Percentiles rank a stretch among this genome's conserved stretches.
Conservation (phyloP, 2,113 vertebrate species). For the Pachyramphus minor region DNA sequence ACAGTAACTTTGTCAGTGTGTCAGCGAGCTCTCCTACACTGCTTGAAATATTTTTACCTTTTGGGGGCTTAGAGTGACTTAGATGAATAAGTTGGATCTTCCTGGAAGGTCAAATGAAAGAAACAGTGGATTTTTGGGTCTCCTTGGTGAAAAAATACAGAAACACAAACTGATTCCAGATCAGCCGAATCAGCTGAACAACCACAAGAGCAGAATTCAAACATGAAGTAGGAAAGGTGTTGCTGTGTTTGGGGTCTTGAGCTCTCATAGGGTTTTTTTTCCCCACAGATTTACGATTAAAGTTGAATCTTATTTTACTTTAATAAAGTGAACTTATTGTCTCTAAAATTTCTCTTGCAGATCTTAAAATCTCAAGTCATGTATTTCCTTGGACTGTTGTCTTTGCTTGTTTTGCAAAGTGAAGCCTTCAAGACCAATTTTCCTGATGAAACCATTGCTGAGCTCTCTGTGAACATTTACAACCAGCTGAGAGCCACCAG, state of each 20-base stretch:
- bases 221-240: neutral
- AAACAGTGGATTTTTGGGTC: neutral
- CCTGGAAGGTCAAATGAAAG: neutral
- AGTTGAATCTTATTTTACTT: neutral
- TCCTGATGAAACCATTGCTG: slow-evolving; percentile 83
- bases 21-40: neutral
- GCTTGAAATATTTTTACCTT: neutral
- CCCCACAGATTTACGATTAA: neutral
- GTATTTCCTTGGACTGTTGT: slow-evolving; percentile 80
- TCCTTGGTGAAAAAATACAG: neutral
- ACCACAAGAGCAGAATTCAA: neutral
- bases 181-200: neutral
- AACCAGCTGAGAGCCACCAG: slow-evolving; percentile 83
- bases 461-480: slow-evolving; percentile 91
- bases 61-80: neutral
- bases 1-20: neutral
- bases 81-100: neutral
- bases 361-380: slow-evolving; percentile 63
- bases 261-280: neutral
- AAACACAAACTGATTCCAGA: neutral
- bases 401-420: slow-evolving; percentile 77
- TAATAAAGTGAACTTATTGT: neutral
- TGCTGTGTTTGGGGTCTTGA: neutral
- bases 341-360: slow-evolving; percentile 43
- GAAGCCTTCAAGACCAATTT: slow-evolving; percentile 75